Evolutionary conservation across 2,888 invertebrate genomes (phyloP), one percentile per base, ranked within the genome.

Genomic region (Willowsia nigromaculata): DNA sequence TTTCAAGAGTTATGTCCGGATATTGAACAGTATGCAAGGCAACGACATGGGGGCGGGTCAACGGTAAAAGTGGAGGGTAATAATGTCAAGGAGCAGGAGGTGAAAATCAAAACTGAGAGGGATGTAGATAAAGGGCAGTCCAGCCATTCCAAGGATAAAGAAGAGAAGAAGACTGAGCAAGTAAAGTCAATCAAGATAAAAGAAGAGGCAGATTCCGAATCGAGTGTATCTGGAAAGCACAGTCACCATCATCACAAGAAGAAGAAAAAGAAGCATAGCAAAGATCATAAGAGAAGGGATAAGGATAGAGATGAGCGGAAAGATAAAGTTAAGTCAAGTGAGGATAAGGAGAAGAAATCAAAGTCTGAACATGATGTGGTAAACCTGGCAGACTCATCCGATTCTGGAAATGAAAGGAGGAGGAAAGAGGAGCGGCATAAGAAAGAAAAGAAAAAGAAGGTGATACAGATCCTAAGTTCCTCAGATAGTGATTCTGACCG

Each of bases 1-100:
- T 81, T 90, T 27, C 76, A 37, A 18, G 88, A 90, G 22, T 47
- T 90, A 2, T 90, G 90, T 71, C 90, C 90, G 6, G 90, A 90
- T 30, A 59, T 90, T 18, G 76, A 27, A 25, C 2, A 47, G 7
- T 85, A 71, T 47, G 74, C 62, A 3, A 59, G 18, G 1, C 22
- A 22, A 22, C 25, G 27, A 40, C 37, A 37, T 37, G 37, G 37
- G 5, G 37, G 37, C 9, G 37, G 9, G 4, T 1, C 22, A 27
- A 30, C 2, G 47, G 13, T 50, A 11, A 56, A 3, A 3, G 3
- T 22, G 9, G 27, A 53, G 37, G 22, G 33, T 50, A 47, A 68
- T 25, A 4, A 43, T 27, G 27, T 30, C 9, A 37, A 37, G 22
- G 25, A 33, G 5, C n/a, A n/a, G n/a, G n/a, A n/a, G n/a, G n/a